phyloP scores from a whole-genome alignment of 2,113 vertebrate species.

The Lampris megalopsis region DNA sequence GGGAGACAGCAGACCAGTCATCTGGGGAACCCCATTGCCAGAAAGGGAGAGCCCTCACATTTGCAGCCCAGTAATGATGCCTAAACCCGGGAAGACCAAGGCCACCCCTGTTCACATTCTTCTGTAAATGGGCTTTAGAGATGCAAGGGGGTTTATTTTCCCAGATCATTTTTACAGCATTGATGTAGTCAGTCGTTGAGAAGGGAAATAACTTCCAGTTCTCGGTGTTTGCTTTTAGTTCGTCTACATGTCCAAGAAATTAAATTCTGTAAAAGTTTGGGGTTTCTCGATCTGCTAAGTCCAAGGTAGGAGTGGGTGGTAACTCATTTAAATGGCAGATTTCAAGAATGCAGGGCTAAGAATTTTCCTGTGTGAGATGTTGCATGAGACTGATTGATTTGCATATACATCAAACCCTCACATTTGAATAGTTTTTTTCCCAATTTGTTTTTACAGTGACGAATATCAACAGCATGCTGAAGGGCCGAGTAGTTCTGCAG shows the following conservation, averaged over 20 bases:
- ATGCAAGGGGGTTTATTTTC: too few species aligned
- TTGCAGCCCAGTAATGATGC: slow-evolving; percentile 14
- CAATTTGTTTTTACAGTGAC: too few species aligned
- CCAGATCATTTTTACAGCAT: neutral
- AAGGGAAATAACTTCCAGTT: neutral
- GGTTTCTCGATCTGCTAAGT: neutral
- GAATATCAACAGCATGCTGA: too few species aligned
- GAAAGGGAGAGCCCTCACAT: slow-evolving; percentile 20
- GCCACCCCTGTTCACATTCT: neutral
- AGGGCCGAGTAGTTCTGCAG: too few species aligned
- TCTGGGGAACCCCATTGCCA: slow-evolving; percentile 12
- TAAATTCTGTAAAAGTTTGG: neutral
- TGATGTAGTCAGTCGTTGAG: neutral
- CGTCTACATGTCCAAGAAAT: neutral
- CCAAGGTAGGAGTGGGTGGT: neutral
- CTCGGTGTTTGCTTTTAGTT: neutral
- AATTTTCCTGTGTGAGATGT: neutral
- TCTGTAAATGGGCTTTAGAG: too few species aligned
- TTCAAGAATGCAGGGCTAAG: neutral
- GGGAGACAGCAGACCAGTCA: neutral
- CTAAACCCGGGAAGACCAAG: slow-evolving; percentile 14
- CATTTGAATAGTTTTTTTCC: too few species aligned
- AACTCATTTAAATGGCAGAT: neutral
- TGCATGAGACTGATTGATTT: too few species aligned
- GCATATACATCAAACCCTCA: too few species aligned